These are phyloP conservation scores for Diorhabda sublineata DNA, from an alignment of 1,140 invertebrate genomes.

Conservation along the genomic window DNA sequence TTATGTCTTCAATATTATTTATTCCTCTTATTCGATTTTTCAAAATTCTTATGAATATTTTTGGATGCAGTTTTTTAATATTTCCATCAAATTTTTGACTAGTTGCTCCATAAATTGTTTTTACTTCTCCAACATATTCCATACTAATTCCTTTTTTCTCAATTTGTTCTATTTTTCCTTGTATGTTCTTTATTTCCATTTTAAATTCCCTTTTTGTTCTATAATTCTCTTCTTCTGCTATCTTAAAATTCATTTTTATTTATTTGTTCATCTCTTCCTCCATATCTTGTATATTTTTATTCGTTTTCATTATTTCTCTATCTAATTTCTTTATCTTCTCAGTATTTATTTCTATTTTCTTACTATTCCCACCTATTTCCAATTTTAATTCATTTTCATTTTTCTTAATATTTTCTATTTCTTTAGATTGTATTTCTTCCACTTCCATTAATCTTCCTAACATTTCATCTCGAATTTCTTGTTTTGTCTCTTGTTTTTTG, in stretches of 20 bases:
- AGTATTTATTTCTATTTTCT: conserved; percentile 1
- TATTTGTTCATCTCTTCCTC: neutral
- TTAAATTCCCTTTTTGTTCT: neutral
- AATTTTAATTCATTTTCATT: neutral
- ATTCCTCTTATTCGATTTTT: neutral
- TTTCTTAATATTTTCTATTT: neutral
- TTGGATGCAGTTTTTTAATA: no score
- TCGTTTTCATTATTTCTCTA: neutral
- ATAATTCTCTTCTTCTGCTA: neutral
- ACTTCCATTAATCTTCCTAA: no score
- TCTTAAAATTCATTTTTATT: neutral
- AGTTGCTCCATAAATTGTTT: neutral
- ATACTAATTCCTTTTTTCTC: neutral
- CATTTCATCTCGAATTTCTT: no score
- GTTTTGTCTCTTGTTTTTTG: no score
- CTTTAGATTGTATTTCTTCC: neutral
- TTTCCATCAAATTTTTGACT: neutral
- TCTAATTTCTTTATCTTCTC: neutral
- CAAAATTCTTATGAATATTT: neutral
- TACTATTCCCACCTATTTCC: neutral
- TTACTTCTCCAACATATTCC: no score
- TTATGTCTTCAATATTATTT: no score
- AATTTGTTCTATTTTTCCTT: conserved; percentile 1
- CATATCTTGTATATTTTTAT: neutral
- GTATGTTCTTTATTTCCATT: neutral